Evolutionary conservation across 2,888 invertebrate species (phyloP), one percentile per base, ranked within the genome.

Genomic region (Hirtodrosophila trivittata): DNA sequence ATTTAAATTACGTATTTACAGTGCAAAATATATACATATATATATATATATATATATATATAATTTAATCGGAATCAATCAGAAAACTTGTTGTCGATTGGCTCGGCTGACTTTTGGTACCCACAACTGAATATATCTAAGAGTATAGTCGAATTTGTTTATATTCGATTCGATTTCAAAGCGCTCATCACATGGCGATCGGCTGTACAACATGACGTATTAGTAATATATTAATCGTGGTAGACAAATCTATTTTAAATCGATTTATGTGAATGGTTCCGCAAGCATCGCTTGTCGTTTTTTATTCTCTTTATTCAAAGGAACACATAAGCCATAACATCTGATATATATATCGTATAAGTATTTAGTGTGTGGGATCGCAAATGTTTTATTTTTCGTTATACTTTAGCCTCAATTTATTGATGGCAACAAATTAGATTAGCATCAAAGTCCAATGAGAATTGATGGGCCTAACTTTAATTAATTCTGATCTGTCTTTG

Each of bases 221-320:
- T 16, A 50, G 76, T 49, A 67, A 75, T 76, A 42, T 47, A 69
- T 64, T 60, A 49, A 54, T 59, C 57, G 66, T 55, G 32, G 33
- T 50, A 58, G 82, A 85, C 75, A 77, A 55, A 63, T 82, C 70
- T 66, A 54, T 80, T 86, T 83, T 43, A 54, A 86, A 75, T 63
- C 66, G 77, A 72, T 72, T 70, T 65, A 59, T 47, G 51, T 45
- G 66, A 55, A 63, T 52, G 55, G 41, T 57, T 50, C n/a, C 32
- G 33, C 30, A 59, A 64, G 66, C 26, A 75, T 12, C 46, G 60
- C 46, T 75, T 62, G 35, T 50, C n/a, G 18, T 56, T 54, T 52
- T 41, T 21, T 16, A 54, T 39, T 16, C 18, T 25, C 33, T 57
- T 57, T 35, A 57, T 65, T 68, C 26, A 49, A 52, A 45, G 28